A percentile compares a stretch with the other conserved stretches of the same genome.
phyloP scores from a whole-genome alignment of 2,888 invertebrate species.

The Mongoloraphidia duomilia region DNA sequence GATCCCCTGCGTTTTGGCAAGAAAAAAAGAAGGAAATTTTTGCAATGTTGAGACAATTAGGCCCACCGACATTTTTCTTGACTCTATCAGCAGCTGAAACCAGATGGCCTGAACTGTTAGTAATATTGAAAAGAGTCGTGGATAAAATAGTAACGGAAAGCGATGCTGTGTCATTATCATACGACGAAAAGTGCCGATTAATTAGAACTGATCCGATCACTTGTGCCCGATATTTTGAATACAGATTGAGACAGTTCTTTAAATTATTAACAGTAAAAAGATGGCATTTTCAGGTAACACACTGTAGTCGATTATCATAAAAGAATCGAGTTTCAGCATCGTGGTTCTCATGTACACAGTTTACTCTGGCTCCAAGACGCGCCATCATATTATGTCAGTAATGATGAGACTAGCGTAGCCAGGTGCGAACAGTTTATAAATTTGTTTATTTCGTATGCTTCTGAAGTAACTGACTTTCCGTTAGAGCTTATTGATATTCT shows the following conservation, averaged over 20 bases:
- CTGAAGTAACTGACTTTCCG: conserved; percentile 9
- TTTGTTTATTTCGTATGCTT: conserved; percentile 13
- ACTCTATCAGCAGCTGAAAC: conserved; percentile 5
- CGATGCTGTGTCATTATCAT: conserved; percentile 6
- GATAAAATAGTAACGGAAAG: conserved; percentile 7
- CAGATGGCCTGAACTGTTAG: conserved; percentile 9
- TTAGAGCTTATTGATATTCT: conserved; percentile 7
- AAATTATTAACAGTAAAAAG: conserved; percentile 5
- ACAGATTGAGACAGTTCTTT: too few species aligned
- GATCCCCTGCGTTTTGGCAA: background rate
- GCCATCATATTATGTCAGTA: conserved; percentile 14
- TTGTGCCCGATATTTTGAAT: conserved; percentile 12
- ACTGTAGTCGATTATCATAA: conserved; percentile 13
- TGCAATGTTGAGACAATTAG: background rate
- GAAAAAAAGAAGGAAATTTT: background rate
- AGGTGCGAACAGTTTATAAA: conserved; percentile 8
- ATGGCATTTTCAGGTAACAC: conserved; percentile 11
- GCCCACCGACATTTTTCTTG: too few species aligned
- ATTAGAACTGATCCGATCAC: conserved; percentile 16
- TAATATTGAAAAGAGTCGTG: conserved; percentile 3
- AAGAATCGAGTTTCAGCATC: conserved; percentile 18
- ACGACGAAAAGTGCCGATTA: conserved; percentile 11
- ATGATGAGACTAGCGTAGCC: conserved; percentile 8
- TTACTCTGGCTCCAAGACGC: conserved; percentile 18
- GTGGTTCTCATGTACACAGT: conserved; percentile 18